Base-by-base conservation (phyloP, 2,797 vertebrate genomes). In the Heterohyrax brucei region DNA sequence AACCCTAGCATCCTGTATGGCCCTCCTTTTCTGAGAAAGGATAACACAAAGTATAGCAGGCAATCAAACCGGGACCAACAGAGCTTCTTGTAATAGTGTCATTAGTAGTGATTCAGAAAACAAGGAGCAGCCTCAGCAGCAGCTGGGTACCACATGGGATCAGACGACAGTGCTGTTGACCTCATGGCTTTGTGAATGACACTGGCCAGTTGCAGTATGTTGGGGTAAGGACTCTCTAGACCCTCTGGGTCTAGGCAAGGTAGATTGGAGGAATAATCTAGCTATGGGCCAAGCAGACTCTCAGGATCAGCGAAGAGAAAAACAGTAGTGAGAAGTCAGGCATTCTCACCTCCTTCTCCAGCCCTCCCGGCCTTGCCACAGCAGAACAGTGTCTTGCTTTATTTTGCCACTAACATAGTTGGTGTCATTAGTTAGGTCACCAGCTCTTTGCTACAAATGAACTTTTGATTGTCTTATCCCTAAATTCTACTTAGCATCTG, bases 391-490 rank as follows among this genome's bases (percentile, higher is more conserved):
- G 56, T 53, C 44, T 70, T 64, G 16, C n/a, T 81, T 0, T 5
- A 6, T 61, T 72, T 82, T 30, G 68, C 76, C 62, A 72, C 75
- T 61, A 22, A 1, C 21, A 72, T n/a, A 7, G 24, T 77, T 73
- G 87, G 4, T 87, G 26, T 80, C n/a, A 53, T 59, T 53, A 77
- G 33, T 26, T 16, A 33, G n/a, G 33, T 39, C 61, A 4, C 44
- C 82, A 7, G 7, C 39, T 24, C 5, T 30, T 28, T 73, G 28
- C 39, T 46, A 26, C 61, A 33, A 79, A 19, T 70, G 61, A 56
- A 6, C 33, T 86, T 93, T 95, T 62, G 66, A 81, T 82, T 70
- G 91, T 89, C 90, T 95, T 46, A 86, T 21, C 62, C 56, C 70
- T 79, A 86, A 93, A 82, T 76, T 79, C 28, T 62, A 56, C 24